phyloP scores from a whole-genome alignment of 2,797 vertebrate species.

The Carcharodon carcharias region DNA sequence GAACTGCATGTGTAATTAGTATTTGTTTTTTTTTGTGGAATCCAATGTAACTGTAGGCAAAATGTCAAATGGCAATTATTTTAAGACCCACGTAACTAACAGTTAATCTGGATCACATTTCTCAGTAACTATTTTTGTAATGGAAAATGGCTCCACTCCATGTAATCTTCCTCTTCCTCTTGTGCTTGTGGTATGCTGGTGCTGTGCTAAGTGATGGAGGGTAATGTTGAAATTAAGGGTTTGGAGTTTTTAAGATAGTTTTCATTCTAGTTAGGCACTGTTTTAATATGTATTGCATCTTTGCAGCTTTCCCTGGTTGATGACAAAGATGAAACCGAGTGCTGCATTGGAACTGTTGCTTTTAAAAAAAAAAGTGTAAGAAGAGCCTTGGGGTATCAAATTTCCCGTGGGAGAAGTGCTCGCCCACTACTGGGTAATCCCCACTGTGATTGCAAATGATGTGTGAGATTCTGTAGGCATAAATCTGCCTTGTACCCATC shows the following conservation, averaged over 20 bases:
- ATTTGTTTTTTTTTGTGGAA: background rate
- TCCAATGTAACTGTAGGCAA: background rate
- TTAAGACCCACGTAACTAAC: background rate
- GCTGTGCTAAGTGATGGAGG: background rate
- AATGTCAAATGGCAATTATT: slow-evolving; percentile 8
- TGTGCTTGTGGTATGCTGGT: background rate
- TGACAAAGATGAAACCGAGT: background rate
- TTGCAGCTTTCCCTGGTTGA: background rate
- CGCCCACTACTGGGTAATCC: background rate
- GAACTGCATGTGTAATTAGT: background rate
- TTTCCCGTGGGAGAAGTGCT: background rate
- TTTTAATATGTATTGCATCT: background rate
- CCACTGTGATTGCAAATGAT: background rate
- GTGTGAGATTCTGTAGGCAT: background rate
- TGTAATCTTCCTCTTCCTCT: background rate
- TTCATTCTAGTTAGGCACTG: background rate
- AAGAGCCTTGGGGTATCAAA: background rate
- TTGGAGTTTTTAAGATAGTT: background rate
- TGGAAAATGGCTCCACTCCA: slow-evolving; percentile 6
- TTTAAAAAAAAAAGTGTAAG: background rate
- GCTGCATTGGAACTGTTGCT: slow-evolving; percentile 9
- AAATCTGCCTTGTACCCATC: background rate
- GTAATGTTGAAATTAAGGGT: background rate
- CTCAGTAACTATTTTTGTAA: background rate
- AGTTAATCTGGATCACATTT: slow-evolving; percentile 7